These are phyloP conservation scores for Pammene fasciana DNA, from an alignment of 2,888 invertebrate genomes.

Conservation along the genomic window DNA sequence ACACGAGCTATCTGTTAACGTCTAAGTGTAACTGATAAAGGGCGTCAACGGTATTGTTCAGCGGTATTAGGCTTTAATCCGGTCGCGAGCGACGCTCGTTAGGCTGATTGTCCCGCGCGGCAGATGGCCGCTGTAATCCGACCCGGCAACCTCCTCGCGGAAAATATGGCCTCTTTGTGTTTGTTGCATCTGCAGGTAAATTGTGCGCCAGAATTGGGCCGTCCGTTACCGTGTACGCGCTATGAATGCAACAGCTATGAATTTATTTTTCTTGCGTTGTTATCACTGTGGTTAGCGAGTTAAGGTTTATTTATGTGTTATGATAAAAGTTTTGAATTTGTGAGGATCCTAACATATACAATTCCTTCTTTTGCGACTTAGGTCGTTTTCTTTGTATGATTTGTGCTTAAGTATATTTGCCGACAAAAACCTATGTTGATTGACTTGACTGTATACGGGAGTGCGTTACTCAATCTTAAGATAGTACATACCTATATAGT, in stretches of 20 bases:
- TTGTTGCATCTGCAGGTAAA: slow-evolving; percentile 83
- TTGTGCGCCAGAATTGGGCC: slow-evolving; percentile 78
- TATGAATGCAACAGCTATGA: slow-evolving; percentile 73
- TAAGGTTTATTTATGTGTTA: slow-evolving; percentile 16
- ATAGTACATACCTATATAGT: no score
- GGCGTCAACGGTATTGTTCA: slow-evolving; percentile 75
- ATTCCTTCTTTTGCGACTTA: not conserved
- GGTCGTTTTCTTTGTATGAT: not conserved
- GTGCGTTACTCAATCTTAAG: no score
- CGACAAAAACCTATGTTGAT: no score
- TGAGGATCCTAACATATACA: not conserved
- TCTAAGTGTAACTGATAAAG: slow-evolving; percentile 75
- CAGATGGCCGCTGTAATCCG: slow-evolving; percentile 81
- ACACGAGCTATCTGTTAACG: slow-evolving; percentile 78
- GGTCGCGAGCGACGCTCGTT: slow-evolving; percentile 78
- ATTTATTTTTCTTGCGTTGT: slow-evolving; percentile 68
- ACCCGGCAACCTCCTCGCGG: slow-evolving; percentile 59
- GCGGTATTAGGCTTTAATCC: slow-evolving; percentile 80
- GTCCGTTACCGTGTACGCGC: slow-evolving; percentile 69
- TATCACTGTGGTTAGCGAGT: slow-evolving; percentile 51
- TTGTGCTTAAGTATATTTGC: not conserved
- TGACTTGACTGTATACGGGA: no score
- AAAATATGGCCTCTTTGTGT: slow-evolving; percentile 79
- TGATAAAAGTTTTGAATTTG: slow-evolving; percentile 6
- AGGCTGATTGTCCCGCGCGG: slow-evolving; percentile 79